Evolutionary conservation across 2,797 vertebrate genomes (phyloP), one percentile per base, ranked within the genome.

Genomic region (Hipposideros larvatus): DNA sequence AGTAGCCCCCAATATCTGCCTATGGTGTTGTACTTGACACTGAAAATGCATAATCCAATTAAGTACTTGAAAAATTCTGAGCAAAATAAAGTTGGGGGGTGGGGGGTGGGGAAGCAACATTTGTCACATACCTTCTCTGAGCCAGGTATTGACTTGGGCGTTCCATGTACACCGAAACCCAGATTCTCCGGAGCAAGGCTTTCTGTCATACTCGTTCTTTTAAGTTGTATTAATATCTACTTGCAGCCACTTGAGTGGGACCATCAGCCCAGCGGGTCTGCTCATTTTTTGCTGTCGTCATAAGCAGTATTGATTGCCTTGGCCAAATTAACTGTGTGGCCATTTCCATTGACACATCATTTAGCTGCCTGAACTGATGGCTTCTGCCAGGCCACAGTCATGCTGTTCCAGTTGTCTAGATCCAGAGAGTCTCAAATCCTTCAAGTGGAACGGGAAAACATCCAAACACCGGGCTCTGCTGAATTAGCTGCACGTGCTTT

Each of bases 301-400:
- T 90, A 90, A 94, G 70, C 82, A 59, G 28, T 84, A 95, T 95
- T 78, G 96, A 95, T 92, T 93, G 48, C 59, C 48, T 80, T 65
- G 65, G 80, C 93, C 77, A 94, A 77, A 95, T 96, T 90, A 90
- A 41, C 91, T n/a, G 43, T 84, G 63, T 77, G 73, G 92, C 83
- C 78, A 65, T 95, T 96, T 98, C 95, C 59, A 82, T 75, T 90
- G 88, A 70, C 86, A 86, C 74, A 57, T 94, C 51, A 63, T 80
- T 96, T 90, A 89, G 88, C 80, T 83, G 43, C 63, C 92, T 89
- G 84, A 80, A 51, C 86, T 86, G 85, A 95, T 90, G 66, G 70
- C 63, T 85, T 88, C 82, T 85, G 71, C 77, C 57, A 55, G 73
- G 73, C 90, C 26, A 41, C 21, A 82, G 68, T 66, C 53, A 82